Evolutionary conservation across 1,140 invertebrate genomes (phyloP), one percentile per base, ranked within the genome.

Genomic region (Formica exsecta): DNA sequence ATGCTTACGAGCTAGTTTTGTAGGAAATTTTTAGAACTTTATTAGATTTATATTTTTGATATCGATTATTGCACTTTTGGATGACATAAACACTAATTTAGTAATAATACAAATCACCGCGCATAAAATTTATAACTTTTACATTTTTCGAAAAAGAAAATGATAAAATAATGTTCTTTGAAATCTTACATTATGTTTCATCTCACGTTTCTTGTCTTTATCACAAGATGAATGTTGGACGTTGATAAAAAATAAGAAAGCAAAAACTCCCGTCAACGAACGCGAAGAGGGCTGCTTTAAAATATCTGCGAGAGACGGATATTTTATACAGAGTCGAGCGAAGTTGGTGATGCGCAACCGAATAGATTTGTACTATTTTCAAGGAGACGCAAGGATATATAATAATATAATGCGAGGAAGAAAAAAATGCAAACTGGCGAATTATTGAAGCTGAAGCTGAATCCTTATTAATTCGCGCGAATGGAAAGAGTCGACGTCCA

Each of bases 381-480:
- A 51, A 5, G 13, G 13, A 48, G 44, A 41, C 38, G 54, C 54
- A 22, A 16, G 68, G 32, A 73, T 83, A 57, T n/a, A n/a, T 11
- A 44, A 38, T 32, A 41, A 38, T 57, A 25, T 62, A 74, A 41
- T 32, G 22, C 11, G 9, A 36, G 7, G n/a, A 22, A 74, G 41
- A 36, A 44, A 74, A 44, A 44, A 38, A 73, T 22, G 51, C 36
- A 9, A 71, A 41, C 25, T 1, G 38, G 32, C 25, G n/a, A 83
- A n/a, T 83, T 73, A 83, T 83, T 54, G 68, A 74, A 48, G 79
- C 36, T 73, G 68, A 81, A 61, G 44, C 44, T 51, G 38, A 44
- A 81, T 73, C 73, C 79, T 73, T 68, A 61, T 81, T 81, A 81
- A 81, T 81, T 73, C 38, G 19, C 25, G 36, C 25, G 54, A 29